phyloP scores from a whole-genome alignment of 2,888 invertebrate genomes.

The Xestia xanthographa region DNA sequence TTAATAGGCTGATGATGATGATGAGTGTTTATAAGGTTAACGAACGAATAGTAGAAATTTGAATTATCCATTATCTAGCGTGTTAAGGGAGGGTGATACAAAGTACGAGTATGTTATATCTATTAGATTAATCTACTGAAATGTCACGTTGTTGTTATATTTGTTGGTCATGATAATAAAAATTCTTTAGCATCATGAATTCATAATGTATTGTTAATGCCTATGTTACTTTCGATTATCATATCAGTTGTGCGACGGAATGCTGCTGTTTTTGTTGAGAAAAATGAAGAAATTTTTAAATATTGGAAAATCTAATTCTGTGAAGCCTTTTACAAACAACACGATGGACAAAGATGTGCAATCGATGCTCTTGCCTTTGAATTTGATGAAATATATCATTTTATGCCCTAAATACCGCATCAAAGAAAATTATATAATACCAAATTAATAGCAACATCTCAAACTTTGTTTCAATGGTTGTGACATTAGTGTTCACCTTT shows the following conservation, averaged over 20 bases:
- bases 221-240: background rate
- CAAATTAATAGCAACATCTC: constrained; percentile 12
- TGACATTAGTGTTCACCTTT: background rate
- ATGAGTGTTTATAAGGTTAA: too few relatives aligned
- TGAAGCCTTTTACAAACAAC: background rate
- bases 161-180: background rate
- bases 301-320: background rate
- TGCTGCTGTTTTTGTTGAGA: too few relatives aligned
- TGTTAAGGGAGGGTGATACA: too few relatives aligned
- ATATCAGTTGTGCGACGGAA: background rate
- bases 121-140: background rate
- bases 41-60: too few relatives aligned
- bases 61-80: too few relatives aligned
- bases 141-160: background rate
- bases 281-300: background rate
- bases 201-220: too few relatives aligned
- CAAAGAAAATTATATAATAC: background rate
- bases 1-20: too few relatives aligned
- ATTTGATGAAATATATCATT: constrained; percentile 35
- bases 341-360: constrained; percentile 37
- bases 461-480: constrained; percentile 26
- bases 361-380: constrained; percentile 37
- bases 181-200: too few relatives aligned
- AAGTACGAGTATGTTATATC: background rate
- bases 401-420: constrained; percentile 24